phyloP scores from a whole-genome alignment of 2,888 invertebrate genomes.

The Torymus tubicola region DNA sequence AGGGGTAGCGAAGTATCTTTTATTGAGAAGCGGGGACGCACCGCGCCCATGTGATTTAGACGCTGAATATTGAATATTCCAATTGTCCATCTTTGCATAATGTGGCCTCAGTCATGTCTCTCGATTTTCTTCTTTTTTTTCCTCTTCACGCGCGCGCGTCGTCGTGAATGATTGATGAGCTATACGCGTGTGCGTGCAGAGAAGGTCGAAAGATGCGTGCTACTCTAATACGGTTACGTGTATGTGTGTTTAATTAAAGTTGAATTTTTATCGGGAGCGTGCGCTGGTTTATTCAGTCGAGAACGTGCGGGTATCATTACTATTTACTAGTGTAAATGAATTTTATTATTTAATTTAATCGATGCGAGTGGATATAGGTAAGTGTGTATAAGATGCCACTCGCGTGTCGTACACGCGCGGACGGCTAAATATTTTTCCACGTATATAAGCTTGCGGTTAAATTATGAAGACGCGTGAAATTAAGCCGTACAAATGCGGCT shows the following conservation, averaged over 20 bases:
- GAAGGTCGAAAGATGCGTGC: background rate
- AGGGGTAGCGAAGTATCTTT: constrained; percentile 25
- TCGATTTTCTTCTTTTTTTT: background rate
- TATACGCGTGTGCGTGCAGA: background rate
- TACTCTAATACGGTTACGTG: background rate
- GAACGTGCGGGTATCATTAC: background rate
- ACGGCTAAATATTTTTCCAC: too few species aligned
- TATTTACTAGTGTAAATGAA: constrained; percentile 26
- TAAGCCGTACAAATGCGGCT: background rate
- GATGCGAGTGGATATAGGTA: too few species aligned
- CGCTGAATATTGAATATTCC: constrained; percentile 49
- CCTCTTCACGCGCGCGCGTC: background rate
- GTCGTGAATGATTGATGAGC: constrained; percentile 48
- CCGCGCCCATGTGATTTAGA: constrained; percentile 37
- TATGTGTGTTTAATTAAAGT: constrained; percentile 34
- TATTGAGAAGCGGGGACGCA: constrained; percentile 2
- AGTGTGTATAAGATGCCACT: too few species aligned
- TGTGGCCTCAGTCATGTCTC: background rate
- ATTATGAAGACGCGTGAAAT: too few species aligned
- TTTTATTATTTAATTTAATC: constrained; percentile 28
- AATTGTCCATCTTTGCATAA: constrained; percentile 53
- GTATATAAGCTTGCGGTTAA: too few species aligned
- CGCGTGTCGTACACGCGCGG: too few species aligned
- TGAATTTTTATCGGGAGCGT: constrained; percentile 22
- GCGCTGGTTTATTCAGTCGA: background rate